Evolutionary conservation across 2,113 vertebrate genomes (phyloP).

Genomic region (Bolborhynchus lineola): DNA sequence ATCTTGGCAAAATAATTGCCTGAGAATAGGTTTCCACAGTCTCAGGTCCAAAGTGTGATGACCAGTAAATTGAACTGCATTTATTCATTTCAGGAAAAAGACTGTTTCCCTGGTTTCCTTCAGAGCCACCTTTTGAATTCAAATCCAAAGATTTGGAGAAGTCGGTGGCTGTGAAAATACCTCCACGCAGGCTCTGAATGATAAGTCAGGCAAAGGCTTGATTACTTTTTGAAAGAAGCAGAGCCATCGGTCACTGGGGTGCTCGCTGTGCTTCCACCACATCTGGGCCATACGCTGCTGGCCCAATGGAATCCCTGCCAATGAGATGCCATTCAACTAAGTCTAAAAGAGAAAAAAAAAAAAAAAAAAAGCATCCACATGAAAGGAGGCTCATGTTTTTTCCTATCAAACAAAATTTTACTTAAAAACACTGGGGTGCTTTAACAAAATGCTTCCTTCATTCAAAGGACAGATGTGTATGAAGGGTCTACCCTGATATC

Average conservation of each 20-base stretch:
- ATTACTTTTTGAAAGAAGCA: background rate
- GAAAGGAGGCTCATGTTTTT: background rate
- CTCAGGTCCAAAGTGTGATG: background rate
- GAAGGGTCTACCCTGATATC: no score
- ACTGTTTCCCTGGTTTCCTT: background rate
- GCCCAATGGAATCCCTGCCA: background rate
- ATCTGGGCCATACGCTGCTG: fast-evolving
- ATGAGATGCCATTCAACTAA: fast-evolving
- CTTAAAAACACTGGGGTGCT: background rate
- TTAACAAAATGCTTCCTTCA: background rate
- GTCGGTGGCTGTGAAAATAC: background rate
- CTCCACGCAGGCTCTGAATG: background rate
- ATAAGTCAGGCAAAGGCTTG: background rate
- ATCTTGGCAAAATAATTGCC: background rate
- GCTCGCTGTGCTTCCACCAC: background rate
- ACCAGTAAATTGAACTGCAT: background rate
- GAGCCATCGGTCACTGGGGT: background rate
- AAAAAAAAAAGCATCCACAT: fast-evolving
- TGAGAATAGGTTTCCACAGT: background rate
- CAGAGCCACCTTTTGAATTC: background rate
- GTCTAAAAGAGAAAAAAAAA: background rate
- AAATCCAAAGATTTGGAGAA: background rate
- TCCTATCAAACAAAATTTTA: background rate
- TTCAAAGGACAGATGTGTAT: background rate
- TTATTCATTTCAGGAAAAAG: background rate